phyloP scores from a whole-genome alignment of 2,113 vertebrate species.

The Dinomys branickii region DNA sequence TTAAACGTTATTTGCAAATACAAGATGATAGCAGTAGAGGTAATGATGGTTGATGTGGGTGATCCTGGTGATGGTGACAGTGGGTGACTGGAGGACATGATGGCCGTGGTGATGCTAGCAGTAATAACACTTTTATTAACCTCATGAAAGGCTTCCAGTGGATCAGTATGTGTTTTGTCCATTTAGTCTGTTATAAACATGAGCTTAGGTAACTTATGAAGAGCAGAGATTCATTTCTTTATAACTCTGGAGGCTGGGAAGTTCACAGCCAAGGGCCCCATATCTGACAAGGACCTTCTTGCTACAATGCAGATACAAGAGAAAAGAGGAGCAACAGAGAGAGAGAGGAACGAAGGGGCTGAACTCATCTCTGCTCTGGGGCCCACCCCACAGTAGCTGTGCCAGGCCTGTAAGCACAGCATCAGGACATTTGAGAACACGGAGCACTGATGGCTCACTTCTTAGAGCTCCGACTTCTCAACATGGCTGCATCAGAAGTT shows the following conservation, averaged over 20 bases:
- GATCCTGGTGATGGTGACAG: background rate
- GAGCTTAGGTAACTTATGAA: background rate
- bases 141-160: background rate
- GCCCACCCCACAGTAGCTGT: background rate
- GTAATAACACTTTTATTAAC: background rate
- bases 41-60: background rate
- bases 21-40: background rate
- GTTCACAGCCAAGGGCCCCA: background rate
- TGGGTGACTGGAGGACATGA: background rate
- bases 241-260: background rate
- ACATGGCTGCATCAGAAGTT: background rate
- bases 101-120: background rate
- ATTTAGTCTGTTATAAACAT: background rate
- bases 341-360: background rate
- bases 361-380: background rate
- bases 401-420: too few species aligned
- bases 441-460: background rate
- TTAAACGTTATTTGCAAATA: background rate
- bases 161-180: background rate
- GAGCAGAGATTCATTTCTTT: background rate
- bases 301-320: background rate
- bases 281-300: background rate
- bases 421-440: too few species aligned
- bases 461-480: too few species aligned
- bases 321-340: background rate